Percentiles rank a stretch among this genome's conserved stretches.
Evolutionary conservation across 2,888 invertebrate species (phyloP).

Genomic region (Andricus quercusramuli): DNA sequence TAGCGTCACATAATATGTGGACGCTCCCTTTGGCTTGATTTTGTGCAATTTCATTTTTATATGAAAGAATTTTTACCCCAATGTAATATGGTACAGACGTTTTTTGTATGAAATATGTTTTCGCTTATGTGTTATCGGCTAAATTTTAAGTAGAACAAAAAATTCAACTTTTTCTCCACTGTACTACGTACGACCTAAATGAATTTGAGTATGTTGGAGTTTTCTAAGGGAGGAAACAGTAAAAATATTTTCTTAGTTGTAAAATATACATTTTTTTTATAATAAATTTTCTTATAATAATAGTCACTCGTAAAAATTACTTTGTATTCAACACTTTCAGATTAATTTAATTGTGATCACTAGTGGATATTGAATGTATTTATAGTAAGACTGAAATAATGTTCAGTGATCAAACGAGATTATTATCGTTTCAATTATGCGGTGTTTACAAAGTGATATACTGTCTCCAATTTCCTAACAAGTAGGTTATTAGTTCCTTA

Average conservation of each 20-base stretch:
- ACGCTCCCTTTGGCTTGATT: too few species aligned
- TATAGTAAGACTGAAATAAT: not conserved
- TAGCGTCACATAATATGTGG: too few species aligned
- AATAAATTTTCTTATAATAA: constrained; percentile 64
- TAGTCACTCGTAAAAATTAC: constrained; percentile 64
- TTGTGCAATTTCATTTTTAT: too few species aligned
- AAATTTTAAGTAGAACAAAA: too few species aligned
- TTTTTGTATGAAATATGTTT: too few species aligned
- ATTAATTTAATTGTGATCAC: constrained; percentile 42
- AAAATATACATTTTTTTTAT: constrained; percentile 61
- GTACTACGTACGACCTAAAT: too few species aligned
- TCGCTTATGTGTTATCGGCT: too few species aligned
- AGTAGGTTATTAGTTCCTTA: not conserved
- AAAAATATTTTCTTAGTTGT: not conserved
- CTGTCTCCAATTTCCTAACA: not conserved
- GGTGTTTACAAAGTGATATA: constrained; percentile 4
- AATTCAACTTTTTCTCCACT: too few species aligned
- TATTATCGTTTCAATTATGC: constrained; percentile 6
- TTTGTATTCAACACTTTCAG: constrained; percentile 59
- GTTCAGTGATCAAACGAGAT: constrained; percentile 6
- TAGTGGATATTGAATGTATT: constrained; percentile 12
- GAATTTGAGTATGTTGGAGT: not conserved
- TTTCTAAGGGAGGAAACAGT: not conserved
- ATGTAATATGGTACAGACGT: too few species aligned
- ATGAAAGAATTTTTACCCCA: too few species aligned